Base-by-base conservation (phyloP, 1,140 invertebrate species). In the Cyclina sinensis region DNA sequence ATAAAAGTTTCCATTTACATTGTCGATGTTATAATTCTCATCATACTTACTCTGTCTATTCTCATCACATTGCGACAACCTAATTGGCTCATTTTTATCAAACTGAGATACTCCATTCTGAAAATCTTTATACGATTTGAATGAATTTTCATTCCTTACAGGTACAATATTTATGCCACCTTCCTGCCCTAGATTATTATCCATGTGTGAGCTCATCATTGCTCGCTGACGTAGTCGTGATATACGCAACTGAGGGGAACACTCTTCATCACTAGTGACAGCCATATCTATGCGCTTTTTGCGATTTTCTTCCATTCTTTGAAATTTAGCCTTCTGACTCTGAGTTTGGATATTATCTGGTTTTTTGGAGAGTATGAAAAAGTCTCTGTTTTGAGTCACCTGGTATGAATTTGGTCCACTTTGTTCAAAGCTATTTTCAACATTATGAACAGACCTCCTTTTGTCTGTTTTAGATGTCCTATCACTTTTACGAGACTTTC, bases 241-340 rank as follows among this genome's bases (percentile, higher is more conserved):
- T 39, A 94, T 94, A 65, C 93, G 88, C 18, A 91, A 92, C 54
- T 93, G 92, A 18, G 93, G 93, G 0, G 93, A 92, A 85, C 89
- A 89, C 82, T 94, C 94, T 73, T 94, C 94, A 68, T 94, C 94
- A 43, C 93, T 94, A 5, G 94, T 94, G 24, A 94, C 91, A 21
- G 91, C 74, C 16, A 93, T 92, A 59, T 94, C 93, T 24, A 94
- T 92, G 24, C 94, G 82, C 70, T 92, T 91, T 54, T 93, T 92
- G 12, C 94, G 82, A 89, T 90, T 92, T 82, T 94, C 94, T 86
- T 94, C 94, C 54, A 94, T 88, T 68, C 90, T 92, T 89, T 93
- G 93, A 90, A 91, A 94, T 85, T 94, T 94, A 62, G 46, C 88
- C 90, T 87, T 92, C 43, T 80, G 83, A 51, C 48, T 68, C 59